Evolutionary conservation across 2,888 invertebrate species (phyloP), one percentile per base, ranked within the genome.

Genomic region (Tenthredo distinguenda): DNA sequence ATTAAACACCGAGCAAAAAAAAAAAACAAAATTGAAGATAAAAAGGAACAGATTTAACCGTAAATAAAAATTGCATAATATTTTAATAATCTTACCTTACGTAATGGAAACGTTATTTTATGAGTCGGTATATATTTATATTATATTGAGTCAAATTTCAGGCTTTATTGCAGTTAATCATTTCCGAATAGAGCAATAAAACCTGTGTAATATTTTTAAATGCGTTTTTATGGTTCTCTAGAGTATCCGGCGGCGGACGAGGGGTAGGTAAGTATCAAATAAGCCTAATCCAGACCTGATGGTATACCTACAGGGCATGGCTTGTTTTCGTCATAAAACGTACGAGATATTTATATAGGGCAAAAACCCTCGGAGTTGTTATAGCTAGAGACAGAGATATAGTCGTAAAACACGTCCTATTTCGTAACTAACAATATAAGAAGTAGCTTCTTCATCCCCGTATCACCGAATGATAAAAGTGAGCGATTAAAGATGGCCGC

Each of bases 361-460:
- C 12, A 26, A 62, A 26, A 62, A 12, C 62, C 62, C 21, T 21
- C 62, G 62, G 12, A 62, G 3, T 62, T 26, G 62, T 62, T 62
- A 21, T 15, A 68, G 26, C 26, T 26, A 26, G 34, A 68, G 31
- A 18, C 62, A 18, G 68, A 68, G 18, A 68, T 21, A 18, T 15
- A 34, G 18, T 68, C 68, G 68, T 68, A 68, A 68, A 68, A 34
- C 26, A 68, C 5, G 6, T 68, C 12, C 68, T 68, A 68, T 31
- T 68, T 12, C 31, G 31, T 68, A 68, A 68, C 68, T 68, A 68
- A 68, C 68, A 31, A 68, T 68, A 68, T 68, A 68, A 68, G 68
- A 68, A 31, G 34, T 18, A 34, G 12, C 31, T 31, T 68, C 31
- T 68, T 68, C 68, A 68, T 68, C 68, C 68, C 31, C 31, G 2